Evolutionary conservation across 2,888 invertebrate species (phyloP), one percentile per base, ranked within the genome.

Genomic region (Pachymerium ferrugineum): DNA sequence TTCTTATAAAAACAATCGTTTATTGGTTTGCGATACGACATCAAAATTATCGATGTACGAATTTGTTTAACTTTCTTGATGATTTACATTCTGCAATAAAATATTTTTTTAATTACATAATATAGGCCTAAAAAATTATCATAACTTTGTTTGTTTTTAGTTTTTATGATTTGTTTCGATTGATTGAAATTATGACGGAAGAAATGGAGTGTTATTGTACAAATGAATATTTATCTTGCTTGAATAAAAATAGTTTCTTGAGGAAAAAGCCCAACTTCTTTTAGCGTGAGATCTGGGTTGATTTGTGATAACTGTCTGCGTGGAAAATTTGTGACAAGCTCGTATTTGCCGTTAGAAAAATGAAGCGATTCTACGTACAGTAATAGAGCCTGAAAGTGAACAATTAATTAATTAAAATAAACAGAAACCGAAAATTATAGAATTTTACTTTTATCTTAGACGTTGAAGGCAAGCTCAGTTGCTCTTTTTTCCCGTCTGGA

Each of bases 171-270:
- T 35, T 35, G 10, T 38, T 38, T 38, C 16, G n/a, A 12, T 4
- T 38, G 14, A 38, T n/a, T n/a, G n/a, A 4, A 38, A 38, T 38
- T 12, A 6, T 38, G n/a, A 38, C n/a, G 38, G 38, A 38, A 38
- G 8, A 38, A 38, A n/a, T n/a, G 12, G 38, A 38, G n/a, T n/a
- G 38, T 38, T 38, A 38, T 38, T n/a, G 12, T 38, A 38, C 38
- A 38, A n/a, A 38, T 38, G 38, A 38, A 69, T 10, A 30, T 35
- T 35, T 73, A 78, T 74, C 80, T 77, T 10, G 78, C 78, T 75
- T 85, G 84, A 29, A 85, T 81, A 79, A 84, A 84, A 25, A 85
- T 80, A 28, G 83, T 83, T 78, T 85, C 84, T 78, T 84, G 82
- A 33, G 83, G 81, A 76, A 80, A 80, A 2, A 85, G 79, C 5